phyloP scores from a whole-genome alignment of 2,797 vertebrate species.

The Melanotaenia nigrans region DNA sequence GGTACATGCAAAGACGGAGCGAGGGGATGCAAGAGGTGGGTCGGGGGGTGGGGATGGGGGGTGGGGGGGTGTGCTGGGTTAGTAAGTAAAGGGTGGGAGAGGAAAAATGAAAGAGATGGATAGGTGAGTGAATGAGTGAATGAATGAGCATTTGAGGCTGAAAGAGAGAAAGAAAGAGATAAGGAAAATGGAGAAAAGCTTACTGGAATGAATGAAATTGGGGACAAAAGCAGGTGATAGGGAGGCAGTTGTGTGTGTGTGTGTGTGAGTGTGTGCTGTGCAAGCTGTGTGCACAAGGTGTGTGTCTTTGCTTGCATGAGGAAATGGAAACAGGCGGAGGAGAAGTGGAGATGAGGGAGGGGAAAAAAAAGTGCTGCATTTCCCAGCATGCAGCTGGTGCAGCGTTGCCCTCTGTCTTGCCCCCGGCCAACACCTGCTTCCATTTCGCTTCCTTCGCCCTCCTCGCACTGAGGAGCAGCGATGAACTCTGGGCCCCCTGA shows the following conservation, averaged over 20 bases:
- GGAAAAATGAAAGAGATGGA: conserved; percentile 79
- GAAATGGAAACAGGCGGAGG: conserved; percentile 64
- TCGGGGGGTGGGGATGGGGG: conserved; percentile 33
- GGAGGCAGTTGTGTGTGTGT: conserved; percentile 40
- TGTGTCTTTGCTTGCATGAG: conserved; percentile 54
- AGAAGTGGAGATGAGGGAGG: conserved; percentile 32
- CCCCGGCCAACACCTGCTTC: conserved; percentile 78
- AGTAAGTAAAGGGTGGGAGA: conserved; percentile 62
- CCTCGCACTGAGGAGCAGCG: conserved; percentile 50
- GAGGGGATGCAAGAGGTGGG: conserved; percentile 6
- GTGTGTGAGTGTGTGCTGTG: conserved; percentile 24
- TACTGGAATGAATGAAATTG: conserved; percentile 77
- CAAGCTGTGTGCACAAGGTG: conserved; percentile 44
- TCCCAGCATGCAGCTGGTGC: conserved; percentile 78
- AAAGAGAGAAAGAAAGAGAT: conserved; percentile 76
- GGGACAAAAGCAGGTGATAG: conserved; percentile 73
- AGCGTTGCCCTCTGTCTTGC: conserved; percentile 70
- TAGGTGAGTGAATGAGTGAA: conserved; percentile 73
- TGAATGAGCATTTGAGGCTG: conserved; percentile 63
- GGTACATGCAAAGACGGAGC: conserved; percentile 54
- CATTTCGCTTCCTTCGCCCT: conserved; percentile 74
- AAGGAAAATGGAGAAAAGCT: conserved; percentile 80
- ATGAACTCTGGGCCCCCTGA: conserved; percentile 77
- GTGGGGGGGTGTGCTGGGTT: conserved; percentile 17
- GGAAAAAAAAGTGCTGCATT: conserved; percentile 47